Conservation (phyloP, 2,113 vertebrate species). For the Delphinus delphis region DNA sequence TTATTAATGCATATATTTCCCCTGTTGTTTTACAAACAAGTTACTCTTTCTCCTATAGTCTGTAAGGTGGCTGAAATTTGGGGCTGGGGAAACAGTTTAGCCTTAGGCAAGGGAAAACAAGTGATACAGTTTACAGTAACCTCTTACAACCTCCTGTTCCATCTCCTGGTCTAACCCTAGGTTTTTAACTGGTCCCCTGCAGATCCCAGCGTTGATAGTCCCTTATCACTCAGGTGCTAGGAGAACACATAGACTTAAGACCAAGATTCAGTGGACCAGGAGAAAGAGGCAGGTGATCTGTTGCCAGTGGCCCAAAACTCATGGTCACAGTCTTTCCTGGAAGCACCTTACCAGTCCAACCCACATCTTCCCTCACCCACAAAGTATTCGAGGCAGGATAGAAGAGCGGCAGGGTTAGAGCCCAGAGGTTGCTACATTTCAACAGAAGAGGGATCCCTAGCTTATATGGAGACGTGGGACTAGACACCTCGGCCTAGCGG, state of each 20-base stretch:
- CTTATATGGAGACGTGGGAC: not conserved
- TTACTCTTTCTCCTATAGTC: conserved; percentile 30
- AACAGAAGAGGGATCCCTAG: not conserved
- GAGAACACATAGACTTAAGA: conserved; percentile 21
- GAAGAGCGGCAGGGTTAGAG: not conserved
- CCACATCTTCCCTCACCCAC: not conserved
- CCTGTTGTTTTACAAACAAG: not conserved
- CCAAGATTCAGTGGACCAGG: conserved; percentile 9
- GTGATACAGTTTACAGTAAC: conserved; percentile 21
- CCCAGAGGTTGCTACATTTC: not conserved
- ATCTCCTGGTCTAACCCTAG: not conserved
- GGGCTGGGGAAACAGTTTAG: not conserved
- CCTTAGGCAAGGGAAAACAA: conserved; percentile 29
- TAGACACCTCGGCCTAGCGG: not conserved
- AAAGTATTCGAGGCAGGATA: not conserved
- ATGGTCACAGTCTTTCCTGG: not conserved
- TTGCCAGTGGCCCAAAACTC: not conserved
- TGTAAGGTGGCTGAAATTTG: not conserved
- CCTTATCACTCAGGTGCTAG: conserved; percentile 70
- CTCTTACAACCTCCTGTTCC: not conserved
- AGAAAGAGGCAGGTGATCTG: not conserved
- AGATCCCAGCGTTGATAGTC: conserved; percentile 49
- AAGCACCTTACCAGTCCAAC: not conserved
- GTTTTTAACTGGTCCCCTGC: not conserved
- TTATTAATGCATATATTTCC: conserved; percentile 27